Base-by-base conservation (phyloP, 2,888 invertebrate species). In the Microdon myrmicae region DNA sequence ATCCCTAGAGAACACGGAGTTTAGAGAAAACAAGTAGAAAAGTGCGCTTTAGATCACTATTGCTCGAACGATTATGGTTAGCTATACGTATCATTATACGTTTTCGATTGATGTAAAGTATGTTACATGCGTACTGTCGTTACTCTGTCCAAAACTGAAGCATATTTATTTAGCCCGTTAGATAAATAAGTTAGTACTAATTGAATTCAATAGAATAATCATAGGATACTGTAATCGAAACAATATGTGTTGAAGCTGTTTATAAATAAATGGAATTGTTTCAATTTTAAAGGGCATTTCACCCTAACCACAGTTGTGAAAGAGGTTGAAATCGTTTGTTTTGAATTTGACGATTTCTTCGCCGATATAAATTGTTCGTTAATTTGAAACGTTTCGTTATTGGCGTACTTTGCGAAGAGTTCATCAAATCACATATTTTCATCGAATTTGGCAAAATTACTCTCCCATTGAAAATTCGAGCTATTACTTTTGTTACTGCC, bases 341-440 rank as follows among this genome's bases (percentile, higher is more conserved):
- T 29, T 28, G 26, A 4, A 47, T 60, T 39, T 58, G 59, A 45
- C 61, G 66, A 23, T 17, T 28, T 22, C 31, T 32, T 22, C 16
- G 12, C 5, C 13, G 5, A 4, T 13, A 20, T 20, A 17, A 5
- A 6, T 10, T 22, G 7, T 23, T 19, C 6, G 28, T 34, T 16
- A 19, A 19, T 35, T 13, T 16, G 4, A 10, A 19, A 13, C 5
- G 6, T 10, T 55, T 22, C 13, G n/a, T n/a, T 39, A 32, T 34
- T 38, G 13, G 45, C 37, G 23, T 71, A 69, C 51, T 68, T 51
- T 28, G 74, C 71, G 69, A 75, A 75, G 26, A 73, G 70, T 74
- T 74, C 72, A 71, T 75, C 76, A 79, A 79, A 79, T 79, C 80
- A 80, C 79, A 79, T 79, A 68, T 79, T 79, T 78, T 81, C 81